phyloP scores from a whole-genome alignment of 2,113 vertebrate genomes.

The Nibea coibor region DNA sequence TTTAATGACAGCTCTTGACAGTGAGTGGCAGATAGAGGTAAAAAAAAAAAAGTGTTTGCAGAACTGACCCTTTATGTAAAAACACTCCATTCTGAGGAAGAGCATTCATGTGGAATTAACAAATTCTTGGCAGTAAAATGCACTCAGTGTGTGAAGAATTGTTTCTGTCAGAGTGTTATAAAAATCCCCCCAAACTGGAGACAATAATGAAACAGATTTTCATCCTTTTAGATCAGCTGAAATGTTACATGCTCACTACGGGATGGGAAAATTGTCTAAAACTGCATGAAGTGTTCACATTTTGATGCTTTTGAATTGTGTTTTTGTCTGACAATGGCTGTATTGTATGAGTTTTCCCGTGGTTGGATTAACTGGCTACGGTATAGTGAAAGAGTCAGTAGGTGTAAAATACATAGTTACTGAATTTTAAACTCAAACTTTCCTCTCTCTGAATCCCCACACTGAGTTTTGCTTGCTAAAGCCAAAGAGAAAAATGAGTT shows the following conservation, averaged over 20 bases:
- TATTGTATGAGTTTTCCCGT: background rate
- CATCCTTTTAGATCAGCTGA: background rate
- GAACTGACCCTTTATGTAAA: background rate
- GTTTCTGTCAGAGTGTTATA: background rate
- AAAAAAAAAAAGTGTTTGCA: background rate
- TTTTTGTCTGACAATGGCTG: background rate
- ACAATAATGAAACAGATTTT: background rate
- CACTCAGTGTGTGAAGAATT: background rate
- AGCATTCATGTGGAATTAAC: background rate
- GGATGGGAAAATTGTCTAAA: background rate
- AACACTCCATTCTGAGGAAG: background rate
- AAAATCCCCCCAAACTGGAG: background rate
- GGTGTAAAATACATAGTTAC: background rate
- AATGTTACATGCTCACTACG: background rate
- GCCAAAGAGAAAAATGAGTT: background rate
- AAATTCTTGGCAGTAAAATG: background rate
- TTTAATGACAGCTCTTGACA: background rate
- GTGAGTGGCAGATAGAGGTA: background rate
- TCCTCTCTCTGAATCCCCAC: background rate
- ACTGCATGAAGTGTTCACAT: background rate
- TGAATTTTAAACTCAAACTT: background rate
- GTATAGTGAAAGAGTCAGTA: background rate
- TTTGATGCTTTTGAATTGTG: background rate
- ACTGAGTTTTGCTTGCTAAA: background rate
- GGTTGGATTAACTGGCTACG: background rate